phyloP scores from a whole-genome alignment of 2,113 vertebrate species.

The Oceanites oceanicus region DNA sequence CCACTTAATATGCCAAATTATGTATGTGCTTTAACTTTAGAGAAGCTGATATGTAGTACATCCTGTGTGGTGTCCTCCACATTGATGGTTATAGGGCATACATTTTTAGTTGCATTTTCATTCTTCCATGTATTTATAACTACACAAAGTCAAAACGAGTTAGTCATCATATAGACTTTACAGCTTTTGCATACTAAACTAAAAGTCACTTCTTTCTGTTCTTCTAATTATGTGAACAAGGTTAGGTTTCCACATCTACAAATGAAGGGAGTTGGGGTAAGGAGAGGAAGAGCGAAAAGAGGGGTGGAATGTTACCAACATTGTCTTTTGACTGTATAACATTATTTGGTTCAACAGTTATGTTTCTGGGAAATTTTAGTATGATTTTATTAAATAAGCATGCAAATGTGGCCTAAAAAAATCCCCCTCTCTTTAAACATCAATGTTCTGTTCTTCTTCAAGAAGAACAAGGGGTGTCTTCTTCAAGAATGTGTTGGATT shows the following conservation, averaged over 20 bases:
- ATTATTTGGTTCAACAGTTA: not conserved
- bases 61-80: not conserved
- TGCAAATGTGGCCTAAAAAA: not conserved
- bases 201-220: not conserved
- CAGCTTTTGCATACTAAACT: not conserved
- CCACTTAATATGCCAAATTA: not conserved
- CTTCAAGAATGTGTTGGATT: not conserved
- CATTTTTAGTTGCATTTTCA: not conserved
- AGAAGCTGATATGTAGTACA: not conserved
- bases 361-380: not conserved
- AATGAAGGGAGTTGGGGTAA: not conserved
- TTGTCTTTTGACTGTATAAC: not conserved
- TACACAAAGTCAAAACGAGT: not conserved
- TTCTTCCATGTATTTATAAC: not conserved
- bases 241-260: not conserved
- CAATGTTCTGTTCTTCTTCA: not conserved
- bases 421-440: not conserved
- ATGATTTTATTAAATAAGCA: not conserved
- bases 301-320: not conserved
- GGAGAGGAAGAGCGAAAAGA: not conserved
- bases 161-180: not conserved
- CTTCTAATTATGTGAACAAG: not conserved
- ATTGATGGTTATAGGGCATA: not conserved
- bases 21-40: not conserved
- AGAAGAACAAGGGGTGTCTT: not conserved